Conservation (phyloP, 92 coral and sea anemone genomes). For the Umimayanthus chanpuru region DNA sequence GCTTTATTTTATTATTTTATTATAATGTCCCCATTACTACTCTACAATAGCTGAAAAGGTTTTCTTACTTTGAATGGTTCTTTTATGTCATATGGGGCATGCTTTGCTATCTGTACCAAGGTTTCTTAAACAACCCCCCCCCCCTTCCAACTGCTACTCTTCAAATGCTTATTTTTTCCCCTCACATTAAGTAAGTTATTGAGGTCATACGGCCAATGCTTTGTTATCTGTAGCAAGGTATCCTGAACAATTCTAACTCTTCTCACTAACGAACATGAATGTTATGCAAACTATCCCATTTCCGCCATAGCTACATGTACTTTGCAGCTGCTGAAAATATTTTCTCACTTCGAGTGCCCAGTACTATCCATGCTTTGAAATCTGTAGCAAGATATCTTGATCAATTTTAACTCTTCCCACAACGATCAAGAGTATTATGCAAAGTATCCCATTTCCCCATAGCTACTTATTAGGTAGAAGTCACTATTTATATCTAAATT, state of each 20-base stretch:
- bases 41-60: background rate
- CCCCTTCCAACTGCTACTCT: background rate
- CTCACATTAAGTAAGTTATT: conserved; percentile 93
- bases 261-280: conserved; percentile 83
- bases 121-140: no score
- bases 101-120: conserved; percentile 78
- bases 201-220: conserved; percentile 77
- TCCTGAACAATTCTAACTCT: conserved; percentile 87
- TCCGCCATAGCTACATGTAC: background rate
- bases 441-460: no score
- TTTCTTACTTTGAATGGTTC: conserved; percentile 87
- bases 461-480: no score
- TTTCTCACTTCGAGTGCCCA: conserved; percentile 83
- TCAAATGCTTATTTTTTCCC: no score
- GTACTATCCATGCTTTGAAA: conserved; percentile 78
- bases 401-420: conserved; percentile 84
- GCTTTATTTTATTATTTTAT: no score
- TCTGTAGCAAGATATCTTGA: conserved; percentile 83
- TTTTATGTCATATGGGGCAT: conserved; percentile 84
- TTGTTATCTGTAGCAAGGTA: conserved; percentile 83
- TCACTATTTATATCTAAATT: no score
- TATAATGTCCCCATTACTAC: no score
- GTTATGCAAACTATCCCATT: no score
- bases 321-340: background rate
- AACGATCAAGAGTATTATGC: conserved; percentile 60